Evolutionary conservation across 37 sponge, comb jelly and placozoan species (phyloP).

Genomic region (Spongilla lacustris): DNA sequence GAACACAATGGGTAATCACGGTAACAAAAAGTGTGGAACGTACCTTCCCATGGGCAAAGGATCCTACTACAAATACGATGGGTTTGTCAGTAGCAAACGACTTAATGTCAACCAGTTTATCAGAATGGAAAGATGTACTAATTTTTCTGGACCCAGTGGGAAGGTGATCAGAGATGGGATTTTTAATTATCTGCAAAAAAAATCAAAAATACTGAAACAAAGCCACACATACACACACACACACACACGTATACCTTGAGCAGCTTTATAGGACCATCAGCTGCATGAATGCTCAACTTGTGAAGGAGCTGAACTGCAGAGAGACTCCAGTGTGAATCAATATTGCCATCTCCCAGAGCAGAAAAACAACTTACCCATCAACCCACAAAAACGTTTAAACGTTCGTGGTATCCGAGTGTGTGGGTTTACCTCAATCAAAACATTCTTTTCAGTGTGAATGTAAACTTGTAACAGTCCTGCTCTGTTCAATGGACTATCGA

Average conservation of each 20-base stretch:
- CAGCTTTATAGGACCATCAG: conserved; percentile 95
- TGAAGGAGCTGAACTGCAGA: conserved; percentile 93
- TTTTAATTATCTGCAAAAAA: conserved; percentile 90
- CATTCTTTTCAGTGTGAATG: conserved; percentile 95
- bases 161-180: conserved; percentile 92
- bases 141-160: conserved; percentile 92
- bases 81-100: conserved; percentile 85
- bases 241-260: conserved; percentile 74
- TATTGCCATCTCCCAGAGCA: not conserved
- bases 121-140: conserved; percentile 90
- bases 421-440: conserved; percentile 96
- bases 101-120: conserved; percentile 77
- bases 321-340: not conserved
- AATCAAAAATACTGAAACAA: not conserved
- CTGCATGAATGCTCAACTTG: conserved; percentile 94
- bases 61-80: conserved; percentile 95
- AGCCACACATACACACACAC: not conserved
- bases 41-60: conserved; percentile 98
- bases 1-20: not conserved
- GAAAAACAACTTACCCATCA: conserved; percentile 78
- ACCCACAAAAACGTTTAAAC: conserved; percentile 95
- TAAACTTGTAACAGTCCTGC: conserved; percentile 97
- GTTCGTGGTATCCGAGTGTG: conserved; percentile 96
- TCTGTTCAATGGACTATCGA: conserved; percentile 98
- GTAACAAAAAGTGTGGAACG: not conserved